Conservation (phyloP, 2,888 invertebrate species). For the Monochamus alternatus region DNA sequence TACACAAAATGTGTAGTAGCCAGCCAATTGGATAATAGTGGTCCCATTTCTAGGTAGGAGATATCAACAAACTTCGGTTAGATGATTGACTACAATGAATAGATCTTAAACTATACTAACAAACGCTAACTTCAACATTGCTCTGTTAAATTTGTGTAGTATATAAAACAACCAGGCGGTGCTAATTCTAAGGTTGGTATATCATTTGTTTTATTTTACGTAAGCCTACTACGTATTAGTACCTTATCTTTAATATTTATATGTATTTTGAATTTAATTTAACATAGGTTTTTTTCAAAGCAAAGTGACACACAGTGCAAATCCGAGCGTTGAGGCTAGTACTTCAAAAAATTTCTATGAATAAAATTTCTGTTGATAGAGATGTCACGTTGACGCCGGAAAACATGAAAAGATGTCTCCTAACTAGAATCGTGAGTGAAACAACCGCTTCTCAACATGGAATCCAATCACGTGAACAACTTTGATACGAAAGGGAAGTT, state of each 20-base stretch:
- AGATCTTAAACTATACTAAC: slow-evolving; percentile 51
- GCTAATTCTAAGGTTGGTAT: slow-evolving; percentile 30
- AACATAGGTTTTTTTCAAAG: slow-evolving; percentile 4
- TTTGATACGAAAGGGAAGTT: not conserved
- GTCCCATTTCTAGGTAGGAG: slow-evolving; percentile 43
- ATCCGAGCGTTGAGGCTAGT: not conserved
- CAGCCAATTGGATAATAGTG: slow-evolving; percentile 50
- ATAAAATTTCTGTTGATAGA: slow-evolving; percentile 6
- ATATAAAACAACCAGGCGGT: slow-evolving; percentile 31
- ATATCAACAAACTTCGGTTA: slow-evolving; percentile 41
- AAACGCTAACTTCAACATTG: slow-evolving; percentile 18
- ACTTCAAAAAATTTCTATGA: not conserved
- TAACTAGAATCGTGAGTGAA: not conserved
- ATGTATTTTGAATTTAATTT: slow-evolving; percentile 18
- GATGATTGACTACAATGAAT: slow-evolving; percentile 57
- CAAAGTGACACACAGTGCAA: slow-evolving; percentile 2
- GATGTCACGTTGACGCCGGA: slow-evolving; percentile 5
- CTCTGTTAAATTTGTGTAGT: slow-evolving; percentile 19
- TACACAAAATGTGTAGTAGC: slow-evolving; percentile 27
- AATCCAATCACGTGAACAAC: slow-evolving; percentile 28
- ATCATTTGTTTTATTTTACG: slow-evolving; percentile 24
- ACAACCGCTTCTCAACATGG: not conserved
- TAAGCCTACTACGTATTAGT: slow-evolving; percentile 19
- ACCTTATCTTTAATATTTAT: slow-evolving; percentile 38
- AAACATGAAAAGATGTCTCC: not conserved